Conservation (phyloP, 2,888 invertebrate species). For the Cyrtodaria siliqua region DNA sequence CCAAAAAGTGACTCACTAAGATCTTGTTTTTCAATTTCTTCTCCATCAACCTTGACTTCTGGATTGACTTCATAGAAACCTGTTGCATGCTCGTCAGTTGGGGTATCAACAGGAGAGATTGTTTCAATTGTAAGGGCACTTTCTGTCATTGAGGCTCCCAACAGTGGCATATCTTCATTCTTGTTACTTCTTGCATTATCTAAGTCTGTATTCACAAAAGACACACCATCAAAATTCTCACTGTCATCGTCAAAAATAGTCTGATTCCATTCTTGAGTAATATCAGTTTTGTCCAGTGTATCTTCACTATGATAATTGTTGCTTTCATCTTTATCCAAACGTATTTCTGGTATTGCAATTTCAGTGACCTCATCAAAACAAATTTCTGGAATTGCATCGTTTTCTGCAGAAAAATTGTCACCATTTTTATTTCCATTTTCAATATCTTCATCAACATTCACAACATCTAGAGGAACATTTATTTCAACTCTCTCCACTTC, state of each 20-base stretch:
- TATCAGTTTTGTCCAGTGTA: too few species aligned
- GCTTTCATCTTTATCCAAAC: background rate
- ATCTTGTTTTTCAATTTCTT: background rate
- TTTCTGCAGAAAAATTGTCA: background rate
- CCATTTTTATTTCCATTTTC: background rate
- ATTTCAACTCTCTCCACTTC: background rate
- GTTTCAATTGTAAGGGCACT: slow-evolving; percentile 45
- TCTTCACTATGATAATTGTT: background rate
- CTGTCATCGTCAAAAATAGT: too few species aligned
- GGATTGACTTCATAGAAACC: slow-evolving; percentile 60
- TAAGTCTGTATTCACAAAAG: background rate
- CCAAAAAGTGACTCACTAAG: slow-evolving; percentile 20
- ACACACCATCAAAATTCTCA: too few species aligned
- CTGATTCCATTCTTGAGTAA: too few species aligned
- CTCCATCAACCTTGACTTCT: slow-evolving; percentile 5
- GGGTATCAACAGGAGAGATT: slow-evolving; percentile 49
- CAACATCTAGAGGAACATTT: background rate
- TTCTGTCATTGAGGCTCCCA: slow-evolving; percentile 21
- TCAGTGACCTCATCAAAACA: background rate
- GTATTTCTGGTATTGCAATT: background rate
- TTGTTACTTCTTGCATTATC: slow-evolving; percentile 1
- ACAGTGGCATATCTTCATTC: background rate
- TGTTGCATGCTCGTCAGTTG: slow-evolving; percentile 46
- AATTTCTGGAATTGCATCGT: background rate
- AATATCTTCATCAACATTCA: background rate